These are phyloP conservation scores for Poecilia latipinna DNA, from an alignment of 2,113 vertebrate species.

Conservation along the genomic window DNA sequence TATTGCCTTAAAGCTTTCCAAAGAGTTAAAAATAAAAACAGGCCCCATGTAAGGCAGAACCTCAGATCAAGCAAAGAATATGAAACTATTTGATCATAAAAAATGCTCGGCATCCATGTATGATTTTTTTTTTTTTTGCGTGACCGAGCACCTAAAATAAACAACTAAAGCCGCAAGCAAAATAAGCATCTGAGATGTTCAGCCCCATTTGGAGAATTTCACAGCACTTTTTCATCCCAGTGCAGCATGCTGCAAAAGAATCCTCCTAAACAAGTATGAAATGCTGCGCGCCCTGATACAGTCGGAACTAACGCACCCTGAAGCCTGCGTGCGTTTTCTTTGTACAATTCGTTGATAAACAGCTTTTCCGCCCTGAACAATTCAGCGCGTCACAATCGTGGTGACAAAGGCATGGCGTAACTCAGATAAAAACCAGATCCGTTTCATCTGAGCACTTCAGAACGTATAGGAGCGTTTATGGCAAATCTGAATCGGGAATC, in stretches of 20 bases:
- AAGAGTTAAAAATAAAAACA: not conserved
- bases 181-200: slow-evolving; percentile 56
- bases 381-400: slow-evolving; percentile 58
- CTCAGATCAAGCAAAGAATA: slow-evolving; percentile 40
- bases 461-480: slow-evolving; percentile 38
- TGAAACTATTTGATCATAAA: slow-evolving; percentile 46
- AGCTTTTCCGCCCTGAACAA: slow-evolving; percentile 64
- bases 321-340: slow-evolving; percentile 55
- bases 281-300: slow-evolving; percentile 62
- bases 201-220: slow-evolving; percentile 65
- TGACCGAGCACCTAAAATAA: slow-evolving; percentile 57
- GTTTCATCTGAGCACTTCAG: slow-evolving; percentile 61
- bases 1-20: slow-evolving; percentile 26
- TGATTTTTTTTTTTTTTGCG: slow-evolving; percentile 43
- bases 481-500: slow-evolving; percentile 60
- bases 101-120: slow-evolving; percentile 35
- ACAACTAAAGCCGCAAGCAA: slow-evolving; percentile 62
- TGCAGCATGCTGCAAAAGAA: slow-evolving; percentile 47
- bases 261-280: slow-evolving; percentile 61
- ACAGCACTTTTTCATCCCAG: slow-evolving; percentile 62
- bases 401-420: slow-evolving; percentile 58
- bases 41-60: slow-evolving; percentile 16
- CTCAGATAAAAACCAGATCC: slow-evolving; percentile 58
- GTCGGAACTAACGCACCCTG: slow-evolving; percentile 59
- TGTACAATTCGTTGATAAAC: slow-evolving; percentile 79